phyloP scores from a whole-genome alignment of 2,113 vertebrate genomes.

The Dipodomys spectabilis region DNA sequence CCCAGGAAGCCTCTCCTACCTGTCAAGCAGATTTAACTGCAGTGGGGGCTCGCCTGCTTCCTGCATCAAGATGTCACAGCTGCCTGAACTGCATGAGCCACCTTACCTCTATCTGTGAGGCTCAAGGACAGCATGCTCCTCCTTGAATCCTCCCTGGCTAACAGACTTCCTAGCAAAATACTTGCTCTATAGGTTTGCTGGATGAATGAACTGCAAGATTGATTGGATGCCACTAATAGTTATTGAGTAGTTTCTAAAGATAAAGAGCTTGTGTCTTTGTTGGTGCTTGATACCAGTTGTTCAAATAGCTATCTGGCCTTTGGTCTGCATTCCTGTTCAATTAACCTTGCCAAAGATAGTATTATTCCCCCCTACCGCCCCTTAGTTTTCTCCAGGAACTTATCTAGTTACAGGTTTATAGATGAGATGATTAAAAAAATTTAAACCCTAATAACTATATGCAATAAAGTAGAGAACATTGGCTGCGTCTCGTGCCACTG shows the following conservation, averaged over 20 bases:
- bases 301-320: slow-evolving; percentile 55
- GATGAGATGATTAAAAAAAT: not conserved
- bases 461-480: slow-evolving; percentile 56
- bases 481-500: slow-evolving; percentile 16
- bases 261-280: slow-evolving; percentile 24
- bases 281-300: not conserved
- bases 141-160: not conserved
- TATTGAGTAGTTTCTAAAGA: slow-evolving; percentile 49
- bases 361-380: not conserved
- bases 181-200: slow-evolving; percentile 3
- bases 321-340: slow-evolving; percentile 17
- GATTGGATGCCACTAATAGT: slow-evolving; percentile 35
- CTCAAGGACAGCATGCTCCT: not conserved
- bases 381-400: slow-evolving; percentile 21
- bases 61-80: not conserved
- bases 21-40: not conserved
- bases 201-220: slow-evolving; percentile 52
- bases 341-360: slow-evolving; percentile 37
- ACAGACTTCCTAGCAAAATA: slow-evolving; percentile 23
- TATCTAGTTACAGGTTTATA: slow-evolving; percentile 45
- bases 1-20: not conserved
- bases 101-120: not conserved
- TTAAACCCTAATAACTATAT: slow-evolving; percentile 44
- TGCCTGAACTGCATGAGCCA: not conserved
- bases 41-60: not conserved